These are phyloP conservation scores for Pantelozetes paolii DNA, from an alignment of 2,888 invertebrate species.

Conservation along the genomic window DNA sequence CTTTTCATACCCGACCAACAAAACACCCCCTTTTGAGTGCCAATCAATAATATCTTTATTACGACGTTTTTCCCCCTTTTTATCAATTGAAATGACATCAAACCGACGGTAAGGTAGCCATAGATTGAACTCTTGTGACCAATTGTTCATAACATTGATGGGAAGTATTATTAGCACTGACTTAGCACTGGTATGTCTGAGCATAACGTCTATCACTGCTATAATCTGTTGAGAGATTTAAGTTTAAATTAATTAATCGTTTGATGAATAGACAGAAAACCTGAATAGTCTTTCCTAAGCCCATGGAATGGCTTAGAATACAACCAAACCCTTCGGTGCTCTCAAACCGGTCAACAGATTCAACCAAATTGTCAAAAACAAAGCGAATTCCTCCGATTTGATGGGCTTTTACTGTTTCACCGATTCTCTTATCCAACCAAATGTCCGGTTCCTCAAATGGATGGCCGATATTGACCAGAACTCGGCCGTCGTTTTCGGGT, in stretches of 20 bases:
- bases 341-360: background rate
- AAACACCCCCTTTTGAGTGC: background rate
- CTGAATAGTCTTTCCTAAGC: background rate
- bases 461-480: too few species aligned
- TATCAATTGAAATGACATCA: background rate
- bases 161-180: background rate
- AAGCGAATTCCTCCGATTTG: background rate
- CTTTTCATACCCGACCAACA: background rate
- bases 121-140: background rate
- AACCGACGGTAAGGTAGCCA: background rate
- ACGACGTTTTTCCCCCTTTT: background rate
- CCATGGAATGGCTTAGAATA: background rate
- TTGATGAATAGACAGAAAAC: background rate
- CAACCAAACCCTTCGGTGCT: background rate
- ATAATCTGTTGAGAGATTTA: background rate
- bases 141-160: background rate
- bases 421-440: background rate
- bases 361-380: background rate
- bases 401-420: background rate
- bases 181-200: background rate
- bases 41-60: background rate
- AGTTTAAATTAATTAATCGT: background rate
- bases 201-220: background rate
- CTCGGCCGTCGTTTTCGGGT: too few species aligned
- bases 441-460: too few species aligned